Evolutionary conservation across 2,888 invertebrate species (phyloP).

Genomic region (Machimus atricapillus): DNA sequence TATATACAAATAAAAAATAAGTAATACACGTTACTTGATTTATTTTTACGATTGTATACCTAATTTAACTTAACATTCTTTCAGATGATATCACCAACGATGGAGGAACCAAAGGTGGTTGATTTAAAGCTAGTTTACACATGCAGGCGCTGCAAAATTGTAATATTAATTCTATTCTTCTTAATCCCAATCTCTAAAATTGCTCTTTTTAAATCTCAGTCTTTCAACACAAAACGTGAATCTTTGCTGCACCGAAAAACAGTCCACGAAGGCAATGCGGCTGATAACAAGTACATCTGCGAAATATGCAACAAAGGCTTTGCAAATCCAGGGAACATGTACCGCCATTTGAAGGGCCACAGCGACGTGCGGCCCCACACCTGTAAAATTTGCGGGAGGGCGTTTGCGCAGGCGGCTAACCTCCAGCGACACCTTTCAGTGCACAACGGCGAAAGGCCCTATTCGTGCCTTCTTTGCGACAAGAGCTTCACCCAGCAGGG

Average conservation of each 20-base stretch:
- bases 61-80: not conserved
- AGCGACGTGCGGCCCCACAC: conserved; percentile 59
- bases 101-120: not conserved
- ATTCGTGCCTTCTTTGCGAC: conserved; percentile 58
- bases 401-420: conserved; percentile 59
- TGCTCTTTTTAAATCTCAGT: conserved; percentile 49
- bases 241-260: conserved; percentile 59
- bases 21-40: no score
- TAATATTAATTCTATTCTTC: not conserved
- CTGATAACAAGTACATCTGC: conserved; percentile 59
- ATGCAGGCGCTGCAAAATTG: conserved; percentile 27
- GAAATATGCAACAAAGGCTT: conserved; percentile 60
- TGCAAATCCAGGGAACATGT: conserved; percentile 60
- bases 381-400: conserved; percentile 58
- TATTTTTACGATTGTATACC: no score
- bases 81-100: not conserved
- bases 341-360: conserved; percentile 61
- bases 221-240: conserved; percentile 59
- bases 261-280: conserved; percentile 56
- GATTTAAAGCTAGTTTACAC: conserved; percentile 13
- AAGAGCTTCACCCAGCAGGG: conserved; percentile 61
- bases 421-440: conserved; percentile 60
- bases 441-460: conserved; percentile 60
- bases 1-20: no score
- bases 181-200: not conserved